phyloP scores from a whole-genome alignment of 2,113 vertebrate species.

The Eidolon helvum region DNA sequence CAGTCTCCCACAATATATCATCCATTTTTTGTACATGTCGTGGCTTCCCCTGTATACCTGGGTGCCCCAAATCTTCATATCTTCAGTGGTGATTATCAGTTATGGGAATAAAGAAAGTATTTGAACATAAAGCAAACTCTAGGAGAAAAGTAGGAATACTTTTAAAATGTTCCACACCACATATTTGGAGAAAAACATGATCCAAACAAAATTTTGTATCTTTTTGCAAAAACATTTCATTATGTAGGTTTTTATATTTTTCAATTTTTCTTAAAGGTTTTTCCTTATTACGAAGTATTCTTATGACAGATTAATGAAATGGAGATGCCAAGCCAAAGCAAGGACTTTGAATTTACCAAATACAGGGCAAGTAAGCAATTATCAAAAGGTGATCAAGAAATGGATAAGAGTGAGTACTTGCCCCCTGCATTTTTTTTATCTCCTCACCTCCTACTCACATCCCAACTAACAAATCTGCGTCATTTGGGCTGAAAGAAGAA shows the following conservation, averaged over 20 bases:
- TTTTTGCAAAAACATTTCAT: not conserved
- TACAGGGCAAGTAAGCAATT: not conserved
- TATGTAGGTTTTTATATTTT: not conserved
- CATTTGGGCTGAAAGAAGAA: slow-evolving; percentile 65
- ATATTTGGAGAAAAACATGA: not conserved
- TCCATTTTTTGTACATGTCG: not conserved
- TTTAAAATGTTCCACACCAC: not conserved
- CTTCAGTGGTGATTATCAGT: not conserved
- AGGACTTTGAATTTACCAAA: slow-evolving; percentile 1
- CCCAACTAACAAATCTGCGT: slow-evolving; percentile 64
- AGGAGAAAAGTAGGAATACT: not conserved
- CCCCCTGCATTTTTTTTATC: not conserved
- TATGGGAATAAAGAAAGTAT: not conserved
- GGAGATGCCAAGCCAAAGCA: not conserved
- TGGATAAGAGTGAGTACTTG: not conserved
- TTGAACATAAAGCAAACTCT: not conserved
- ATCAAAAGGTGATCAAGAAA: slow-evolving; percentile 39
- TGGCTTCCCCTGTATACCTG: not conserved
- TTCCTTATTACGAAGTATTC: slow-evolving; percentile 4
- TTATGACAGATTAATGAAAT: slow-evolving; percentile 12
- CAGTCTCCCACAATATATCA: not conserved
- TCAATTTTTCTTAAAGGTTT: not conserved
- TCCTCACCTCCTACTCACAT: slow-evolving; percentile 58
- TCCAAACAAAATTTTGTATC: not conserved
- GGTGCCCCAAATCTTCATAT: not conserved